phyloP scores from a whole-genome alignment of 1,140 invertebrate species.

The Drosophila pectinifera region DNA sequence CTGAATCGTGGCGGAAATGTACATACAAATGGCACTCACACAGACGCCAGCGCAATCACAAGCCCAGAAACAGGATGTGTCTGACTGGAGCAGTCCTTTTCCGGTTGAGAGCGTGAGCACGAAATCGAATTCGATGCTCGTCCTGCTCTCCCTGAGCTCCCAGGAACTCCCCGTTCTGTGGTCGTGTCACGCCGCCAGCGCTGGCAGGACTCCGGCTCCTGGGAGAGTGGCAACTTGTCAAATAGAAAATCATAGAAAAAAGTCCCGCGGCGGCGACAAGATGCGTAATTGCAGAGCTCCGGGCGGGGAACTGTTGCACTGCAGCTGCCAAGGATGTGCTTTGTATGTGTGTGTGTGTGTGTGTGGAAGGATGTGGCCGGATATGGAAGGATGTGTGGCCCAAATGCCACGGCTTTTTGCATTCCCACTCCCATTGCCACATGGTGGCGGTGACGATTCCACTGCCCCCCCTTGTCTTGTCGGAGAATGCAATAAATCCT shows the following conservation, averaged over 20 bases:
- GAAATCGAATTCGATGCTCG: constrained; percentile 36
- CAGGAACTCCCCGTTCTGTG: constrained; percentile 5
- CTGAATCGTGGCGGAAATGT: constrained; percentile 79
- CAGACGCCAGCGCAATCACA: constrained; percentile 45
- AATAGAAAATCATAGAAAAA: constrained; percentile 82
- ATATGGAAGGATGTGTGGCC: constrained; percentile 52
- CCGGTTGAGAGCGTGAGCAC: constrained; percentile 49
- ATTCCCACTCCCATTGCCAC: constrained; percentile 20
- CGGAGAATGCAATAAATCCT: constrained; percentile 75
- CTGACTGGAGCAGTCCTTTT: constrained; percentile 41
- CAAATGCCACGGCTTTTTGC: constrained; percentile 38
- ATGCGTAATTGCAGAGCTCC: constrained; percentile 76
- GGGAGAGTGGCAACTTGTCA: constrained; percentile 70
- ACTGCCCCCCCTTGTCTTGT: constrained; percentile 8
- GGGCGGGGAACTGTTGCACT: constrained; percentile 60
- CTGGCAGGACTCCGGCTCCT: constrained; percentile 23
- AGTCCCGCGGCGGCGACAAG: constrained; percentile 71
- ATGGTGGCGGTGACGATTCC: constrained; percentile 8
- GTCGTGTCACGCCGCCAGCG: constrained; percentile 26
- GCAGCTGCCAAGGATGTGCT: constrained; percentile 41
- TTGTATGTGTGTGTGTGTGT: constrained; percentile 1
- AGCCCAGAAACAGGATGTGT: constrained; percentile 51
- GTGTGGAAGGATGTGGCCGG: constrained; percentile 51
- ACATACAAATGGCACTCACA: constrained; percentile 74
- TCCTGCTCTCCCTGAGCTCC: not conserved